Evolutionary conservation across 2,113 vertebrate species (phyloP).

Genomic region (Scomber colias): DNA sequence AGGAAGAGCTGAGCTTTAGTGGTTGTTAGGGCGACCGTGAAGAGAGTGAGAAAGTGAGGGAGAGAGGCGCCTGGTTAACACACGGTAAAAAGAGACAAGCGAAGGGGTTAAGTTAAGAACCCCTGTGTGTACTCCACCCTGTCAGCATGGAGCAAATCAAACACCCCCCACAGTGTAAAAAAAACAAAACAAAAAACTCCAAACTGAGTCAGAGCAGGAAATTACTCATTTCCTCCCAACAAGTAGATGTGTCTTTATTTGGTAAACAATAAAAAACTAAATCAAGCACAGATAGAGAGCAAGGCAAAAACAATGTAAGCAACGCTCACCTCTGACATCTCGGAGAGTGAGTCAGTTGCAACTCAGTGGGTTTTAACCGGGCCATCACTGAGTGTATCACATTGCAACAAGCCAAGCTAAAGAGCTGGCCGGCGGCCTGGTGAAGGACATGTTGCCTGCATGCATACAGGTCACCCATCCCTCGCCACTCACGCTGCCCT

Average conservation of each 20-base stretch:
- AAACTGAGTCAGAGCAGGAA: conserved; percentile 52
- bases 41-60: conserved; percentile 61
- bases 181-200: conserved; percentile 17
- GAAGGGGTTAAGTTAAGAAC: conserved; percentile 51
- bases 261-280: conserved; percentile 23
- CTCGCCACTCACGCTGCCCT: conserved; percentile 42
- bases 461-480: conserved; percentile 57
- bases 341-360: conserved; percentile 1
- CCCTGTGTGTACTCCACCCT: conserved; percentile 19
- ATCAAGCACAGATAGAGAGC: not conserved
- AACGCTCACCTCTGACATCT: conserved; percentile 24
- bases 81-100: conserved; percentile 43
- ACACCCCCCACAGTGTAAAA: not conserved
- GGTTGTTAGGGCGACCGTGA: conserved; percentile 80
- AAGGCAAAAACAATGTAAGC: not conserved
- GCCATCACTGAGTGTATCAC: conserved; percentile 3
- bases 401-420: conserved; percentile 31
- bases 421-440: conserved; percentile 25
- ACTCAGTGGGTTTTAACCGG: conserved; percentile 9
- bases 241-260: conserved; percentile 37
- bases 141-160: conserved; percentile 38
- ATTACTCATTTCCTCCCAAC: conserved; percentile 59
- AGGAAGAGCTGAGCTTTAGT: conserved; percentile 72
- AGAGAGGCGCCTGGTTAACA: conserved; percentile 53
- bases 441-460: conserved; percentile 36